Base-by-base conservation (phyloP, 2,888 invertebrate species). In the Acleris literana region DNA sequence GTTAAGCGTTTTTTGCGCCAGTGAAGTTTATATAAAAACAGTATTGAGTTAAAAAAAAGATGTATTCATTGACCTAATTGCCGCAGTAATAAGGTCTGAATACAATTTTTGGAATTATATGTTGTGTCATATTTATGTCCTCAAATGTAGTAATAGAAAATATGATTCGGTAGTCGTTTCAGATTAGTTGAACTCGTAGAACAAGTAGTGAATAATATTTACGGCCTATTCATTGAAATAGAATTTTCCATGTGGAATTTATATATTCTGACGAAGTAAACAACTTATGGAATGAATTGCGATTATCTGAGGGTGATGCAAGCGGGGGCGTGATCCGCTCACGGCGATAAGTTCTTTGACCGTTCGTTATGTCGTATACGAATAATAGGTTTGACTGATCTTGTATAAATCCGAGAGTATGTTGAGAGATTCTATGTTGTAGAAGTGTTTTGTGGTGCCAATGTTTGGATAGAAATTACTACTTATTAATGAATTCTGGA, bases 371-470 rank as follows among this genome's bases (percentile, higher is more conserved):
- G 54, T 43, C n/a, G 49, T 51, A 49, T 25, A 48, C n/a, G 25
- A 43, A 3, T 18, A 25, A 16, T 13, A 25, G 39, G 9, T 53
- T 61, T 52, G 56, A 53, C 51, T 57, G 56, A 57, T 51, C 29
- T 55, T 54, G 54, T 57, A 22, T 39, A 22, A 49, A 39, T 56
- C 43, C 5, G 18, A 25, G 25, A 49, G 25, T 22, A 52, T 46
- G 33, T 44, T 55, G 17, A 64, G n/a, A n/a, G 17, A 65, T 13
- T 25, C 29, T 29, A 56, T 56, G 22, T 61, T 66, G 43, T 51
- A 39, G 29, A 51, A 56, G 51, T 6, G n/a, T 56, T 44, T 61
- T 33, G 39, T 13, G 9, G 13, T 62, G 57, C 52, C 57, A 43
- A 52, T 17, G n/a, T 39, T 49, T n/a, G 2, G n/a, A 63, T 51